Evolutionary conservation across 2,797 vertebrate genomes (phyloP).

Genomic region (Tinamus major): DNA sequence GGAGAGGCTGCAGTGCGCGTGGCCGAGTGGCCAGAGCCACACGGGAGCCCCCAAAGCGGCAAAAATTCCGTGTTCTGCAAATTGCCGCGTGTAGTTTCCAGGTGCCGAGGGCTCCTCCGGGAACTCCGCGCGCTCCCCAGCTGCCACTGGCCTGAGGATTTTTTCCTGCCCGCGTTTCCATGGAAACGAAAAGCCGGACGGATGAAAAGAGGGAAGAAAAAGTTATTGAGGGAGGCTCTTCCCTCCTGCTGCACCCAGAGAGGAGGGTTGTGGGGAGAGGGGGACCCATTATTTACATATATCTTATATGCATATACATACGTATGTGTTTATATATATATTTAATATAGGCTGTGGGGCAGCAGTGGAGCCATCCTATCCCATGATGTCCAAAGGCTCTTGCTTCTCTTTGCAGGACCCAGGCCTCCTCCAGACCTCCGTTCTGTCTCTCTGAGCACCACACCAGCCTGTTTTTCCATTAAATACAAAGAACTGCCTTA

Average conservation of each 20-base stretch:
- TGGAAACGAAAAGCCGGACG: conserved; percentile 34
- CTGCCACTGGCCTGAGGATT: conserved; percentile 26
- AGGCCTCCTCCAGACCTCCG: neutral
- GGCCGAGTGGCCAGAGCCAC: no score
- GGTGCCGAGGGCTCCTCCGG: conserved; percentile 20
- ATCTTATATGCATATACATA: no score
- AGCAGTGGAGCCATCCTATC: no score
- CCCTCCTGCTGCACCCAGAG: no score
- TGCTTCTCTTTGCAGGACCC: accelerated
- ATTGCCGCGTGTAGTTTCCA: conserved; percentile 48
- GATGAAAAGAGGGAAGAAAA: neutral
- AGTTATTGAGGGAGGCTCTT: neutral
- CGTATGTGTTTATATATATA: no score
- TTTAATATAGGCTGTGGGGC: no score
- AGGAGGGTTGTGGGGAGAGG: no score
- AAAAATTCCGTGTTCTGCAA: conserved; percentile 46
- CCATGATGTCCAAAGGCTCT: neutral
- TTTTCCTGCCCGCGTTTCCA: neutral
- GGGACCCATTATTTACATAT: no score
- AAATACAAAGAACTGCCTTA: neutral
- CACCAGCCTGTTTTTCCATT: neutral
- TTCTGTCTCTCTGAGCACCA: neutral
- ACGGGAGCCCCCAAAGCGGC: neutral
- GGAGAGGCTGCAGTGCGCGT: no score
- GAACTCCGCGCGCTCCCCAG: neutral